Base-by-base conservation (phyloP, 2,797 vertebrate genomes). In the Diplodus puntazzo region DNA sequence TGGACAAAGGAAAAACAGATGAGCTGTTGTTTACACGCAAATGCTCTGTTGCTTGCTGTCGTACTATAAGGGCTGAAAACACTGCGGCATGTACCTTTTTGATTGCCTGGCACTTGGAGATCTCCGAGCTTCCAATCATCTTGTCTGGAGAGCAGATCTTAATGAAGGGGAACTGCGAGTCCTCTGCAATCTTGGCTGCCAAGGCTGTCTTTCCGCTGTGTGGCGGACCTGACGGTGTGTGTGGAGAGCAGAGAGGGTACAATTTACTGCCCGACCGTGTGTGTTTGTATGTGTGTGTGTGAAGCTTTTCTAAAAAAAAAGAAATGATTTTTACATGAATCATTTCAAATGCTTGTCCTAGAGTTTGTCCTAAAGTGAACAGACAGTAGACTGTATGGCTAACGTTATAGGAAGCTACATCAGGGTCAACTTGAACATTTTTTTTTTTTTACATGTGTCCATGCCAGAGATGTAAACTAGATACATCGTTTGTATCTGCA, bases 121-220 rank as follows among this genome's bases (percentile, higher is more conserved):
- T 98, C 94, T 99, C 98, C 0, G 98, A 98, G 94, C 96, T 93
- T 64, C 98, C 98, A 12, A 99, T 99, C 98, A 99, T 99, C 93
- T 98, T 99, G 89, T 99, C 98, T 50, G 98, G 98, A 86, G 98
- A 99, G 87, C 98, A 99, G 93, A 99, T 98, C 94, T 99, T 99
- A 90, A 99, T 99, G 92, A 99, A 99, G 54, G 98, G 98, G 87
- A 99, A 99, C 91, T 98, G 94, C 3, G 98, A 99, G 69, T 98
- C 96, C 90, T 99, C 98, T 0, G 98, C 95, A 83, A 99, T 99
- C 92, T 98, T 97, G 12, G 98, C 98, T 61, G 98, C 97, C 80
- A 99, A 75, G 0, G 98, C 98, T 1, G 98, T 99, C 92, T 99
- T 99, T 63, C 98, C 98, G 60, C 98, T 98, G 92, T 99, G 97